Percentiles rank a stretch among this genome's conserved stretches.
Conservation (phyloP, 2,113 vertebrate species). For the Cyanoramphus novaezelandiae region DNA sequence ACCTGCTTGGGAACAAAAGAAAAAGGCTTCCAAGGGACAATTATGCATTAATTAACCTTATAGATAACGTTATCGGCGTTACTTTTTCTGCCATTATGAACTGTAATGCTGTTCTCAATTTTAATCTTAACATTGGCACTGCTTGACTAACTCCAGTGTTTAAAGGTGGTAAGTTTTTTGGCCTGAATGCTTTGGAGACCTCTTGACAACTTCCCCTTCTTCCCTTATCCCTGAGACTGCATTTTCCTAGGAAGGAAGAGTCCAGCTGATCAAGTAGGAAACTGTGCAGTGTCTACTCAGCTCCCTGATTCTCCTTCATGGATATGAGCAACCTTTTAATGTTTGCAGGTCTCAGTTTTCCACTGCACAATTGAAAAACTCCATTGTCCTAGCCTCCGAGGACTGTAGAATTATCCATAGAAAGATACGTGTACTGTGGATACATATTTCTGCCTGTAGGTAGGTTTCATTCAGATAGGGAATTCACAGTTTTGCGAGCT, state of each 20-base stretch:
- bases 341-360: not conserved
- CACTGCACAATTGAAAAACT: not conserved
- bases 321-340: not conserved
- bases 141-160: not conserved
- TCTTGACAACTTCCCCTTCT: not conserved
- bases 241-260: not conserved
- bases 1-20: constrained; percentile 33
- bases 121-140: not conserved
- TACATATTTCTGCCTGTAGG: not conserved
- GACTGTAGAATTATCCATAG: not conserved
- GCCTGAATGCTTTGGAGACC: not conserved
- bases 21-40: not conserved
- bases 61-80: constrained; percentile 1
- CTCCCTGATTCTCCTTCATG: not conserved
- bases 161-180: not conserved
- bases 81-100: not conserved
- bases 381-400: not conserved
- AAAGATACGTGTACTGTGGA: not conserved
- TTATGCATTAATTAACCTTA: constrained; percentile 16
- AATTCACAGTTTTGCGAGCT: not conserved
- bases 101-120: not conserved
- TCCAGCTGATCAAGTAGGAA: not conserved
- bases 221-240: too few species aligned
- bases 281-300: not conserved
- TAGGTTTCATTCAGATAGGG: not conserved